These are phyloP conservation scores for Nipponia nippon DNA, from an alignment of 2,113 vertebrate genomes.

Conservation along the genomic window DNA sequence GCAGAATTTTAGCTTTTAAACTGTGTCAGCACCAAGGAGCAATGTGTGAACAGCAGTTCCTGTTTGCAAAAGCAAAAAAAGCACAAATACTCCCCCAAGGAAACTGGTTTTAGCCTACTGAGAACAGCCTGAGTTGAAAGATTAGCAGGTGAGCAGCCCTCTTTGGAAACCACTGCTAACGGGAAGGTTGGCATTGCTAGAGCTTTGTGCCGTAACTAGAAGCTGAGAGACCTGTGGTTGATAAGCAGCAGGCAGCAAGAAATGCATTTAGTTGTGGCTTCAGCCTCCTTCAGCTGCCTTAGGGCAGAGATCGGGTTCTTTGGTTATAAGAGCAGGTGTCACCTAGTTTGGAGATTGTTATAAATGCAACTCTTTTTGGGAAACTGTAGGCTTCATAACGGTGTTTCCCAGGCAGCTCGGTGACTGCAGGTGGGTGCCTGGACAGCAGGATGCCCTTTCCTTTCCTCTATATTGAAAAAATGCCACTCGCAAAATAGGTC, in stretches of 20 bases:
- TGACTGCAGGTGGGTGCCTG: neutral
- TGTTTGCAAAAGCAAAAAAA: neutral
- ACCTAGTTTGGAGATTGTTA: neutral
- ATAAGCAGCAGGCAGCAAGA: neutral
- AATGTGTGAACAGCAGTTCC: neutral
- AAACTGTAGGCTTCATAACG: neutral
- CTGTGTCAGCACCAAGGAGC: neutral
- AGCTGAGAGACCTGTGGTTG: neutral
- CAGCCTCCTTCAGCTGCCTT: neutral
- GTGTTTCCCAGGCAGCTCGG: neutral
- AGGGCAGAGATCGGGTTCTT: neutral
- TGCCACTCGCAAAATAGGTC: rapidly evolving
- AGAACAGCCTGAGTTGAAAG: neutral
- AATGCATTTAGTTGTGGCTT: neutral
- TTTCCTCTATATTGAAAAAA: neutral
- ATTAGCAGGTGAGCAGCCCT: neutral
- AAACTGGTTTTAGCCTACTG: neutral
- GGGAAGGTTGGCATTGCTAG: neutral
- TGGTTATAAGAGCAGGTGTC: too few relatives aligned
- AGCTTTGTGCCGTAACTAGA: neutral
- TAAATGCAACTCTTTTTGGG: neutral
- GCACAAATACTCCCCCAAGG: neutral
- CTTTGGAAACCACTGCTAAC: neutral
- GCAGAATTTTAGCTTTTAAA: neutral
- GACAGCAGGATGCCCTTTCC: neutral